Evolutionary conservation across 2,888 invertebrate genomes (phyloP), one percentile per base, ranked within the genome.

Genomic region (Leucophenga maculata): DNA sequence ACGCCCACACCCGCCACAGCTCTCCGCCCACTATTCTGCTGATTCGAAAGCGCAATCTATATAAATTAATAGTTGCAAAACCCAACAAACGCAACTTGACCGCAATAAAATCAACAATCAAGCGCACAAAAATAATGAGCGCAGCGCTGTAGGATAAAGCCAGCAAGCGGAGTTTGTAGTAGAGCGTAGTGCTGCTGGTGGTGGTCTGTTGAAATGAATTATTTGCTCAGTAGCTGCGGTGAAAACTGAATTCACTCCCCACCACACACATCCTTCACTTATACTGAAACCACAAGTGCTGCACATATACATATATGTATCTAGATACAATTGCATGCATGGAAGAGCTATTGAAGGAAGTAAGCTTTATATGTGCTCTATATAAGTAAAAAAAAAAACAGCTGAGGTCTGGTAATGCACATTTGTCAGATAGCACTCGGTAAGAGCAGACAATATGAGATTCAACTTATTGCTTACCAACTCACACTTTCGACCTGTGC

Each of bases 41-140:
- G 16, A 6, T 50, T 18, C n/a, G 22, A 16, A n/a, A 14, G 31
- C 68, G 18, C 66, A 70, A 68, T 46, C 65, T 60, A 70, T 67
- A 68, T 68, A 70, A 70, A 68, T 70, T 67, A 52, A 70, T 70
- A 70, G 65, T 70, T 67, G 71, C 22, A 54, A 48, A 62, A 39
- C 32, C 67, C 66, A 57, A 66, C 66, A 26, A 67, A 70, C 73
- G 68, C 74, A 74, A 73, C 72, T 76, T 75, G 73, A 72, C 82
- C 82, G 74, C 80, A 83, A 78, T 74, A 71, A 69, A 76, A 72
- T 76, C 77, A 74, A 73, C 67, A 70, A 65, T 57, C 54, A 22
- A 26, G 60, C 57, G 46, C 69, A 68, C 59, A 62, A 71, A 71
- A 72, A 70, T 52, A 52, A 64, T 60, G 50, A 67, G 31, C 11